Evolutionary conservation across 2,797 vertebrate species (phyloP).

Genomic region (Microhierax caerulescens): DNA sequence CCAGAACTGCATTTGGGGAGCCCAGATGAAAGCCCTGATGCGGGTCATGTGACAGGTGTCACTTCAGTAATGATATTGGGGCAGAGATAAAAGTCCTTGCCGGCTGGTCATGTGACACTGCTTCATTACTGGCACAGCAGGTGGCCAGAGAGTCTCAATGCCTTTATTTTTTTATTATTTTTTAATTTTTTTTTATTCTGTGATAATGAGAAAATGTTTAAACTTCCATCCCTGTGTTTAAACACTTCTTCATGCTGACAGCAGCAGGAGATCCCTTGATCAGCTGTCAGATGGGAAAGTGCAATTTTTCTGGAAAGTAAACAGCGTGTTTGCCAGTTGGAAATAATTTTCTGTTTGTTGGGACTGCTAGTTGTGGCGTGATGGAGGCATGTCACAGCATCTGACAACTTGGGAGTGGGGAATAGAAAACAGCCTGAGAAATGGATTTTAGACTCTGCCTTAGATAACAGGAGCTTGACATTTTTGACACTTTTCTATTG

Average conservation of each 20-base stretch:
- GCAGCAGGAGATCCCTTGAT: conserved; percentile 80
- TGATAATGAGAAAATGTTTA: conserved; percentile 86
- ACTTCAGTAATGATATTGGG: conserved; percentile 74
- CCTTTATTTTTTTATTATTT: conserved; percentile 76
- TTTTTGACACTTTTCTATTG: conserved; percentile 44
- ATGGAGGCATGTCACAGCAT: conserved; percentile 73
- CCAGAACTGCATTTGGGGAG: conserved; percentile 66
- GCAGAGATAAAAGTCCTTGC: conserved; percentile 80
- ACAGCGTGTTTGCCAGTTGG: conserved; percentile 78
- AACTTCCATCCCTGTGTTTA: conserved; percentile 81
- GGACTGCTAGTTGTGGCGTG: conserved; percentile 61
- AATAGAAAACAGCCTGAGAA: conserved; percentile 66
- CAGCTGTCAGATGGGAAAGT: conserved; percentile 80
- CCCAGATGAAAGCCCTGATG: conserved; percentile 76
- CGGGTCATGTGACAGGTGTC: conserved; percentile 80
- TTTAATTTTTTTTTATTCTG: conserved; percentile 76
- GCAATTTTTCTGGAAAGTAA: conserved; percentile 80
- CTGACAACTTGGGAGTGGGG: conserved; percentile 63
- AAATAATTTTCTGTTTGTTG: conserved; percentile 81
- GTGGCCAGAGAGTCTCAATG: conserved; percentile 74
- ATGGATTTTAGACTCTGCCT: conserved; percentile 38
- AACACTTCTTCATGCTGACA: conserved; percentile 82
- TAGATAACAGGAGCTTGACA: conserved; percentile 48
- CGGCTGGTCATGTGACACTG: conserved; percentile 69
- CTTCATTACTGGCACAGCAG: conserved; percentile 81